Base-by-base conservation (phyloP, 2,888 invertebrate genomes). In the Cephus sareptanus region DNA sequence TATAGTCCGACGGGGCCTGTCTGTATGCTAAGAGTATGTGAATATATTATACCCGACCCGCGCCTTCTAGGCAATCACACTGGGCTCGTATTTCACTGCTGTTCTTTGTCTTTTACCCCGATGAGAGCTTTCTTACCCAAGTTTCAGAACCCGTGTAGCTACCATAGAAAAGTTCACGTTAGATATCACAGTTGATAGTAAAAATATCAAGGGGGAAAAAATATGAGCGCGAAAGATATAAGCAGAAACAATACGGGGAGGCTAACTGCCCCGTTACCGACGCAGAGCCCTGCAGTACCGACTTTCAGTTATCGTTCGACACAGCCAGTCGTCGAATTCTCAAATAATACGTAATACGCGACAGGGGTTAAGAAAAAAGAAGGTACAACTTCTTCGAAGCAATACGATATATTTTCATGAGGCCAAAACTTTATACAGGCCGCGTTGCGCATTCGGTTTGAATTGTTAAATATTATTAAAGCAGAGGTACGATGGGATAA, bases 1-100 rank as follows among this genome's bases (percentile, higher is more conserved):
- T 88, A 88, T 86, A 86, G 85, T 85, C 84, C 77, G 33, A 78
- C 82, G 86, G 82, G 86, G 87, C 84, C 84, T 85, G 85, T 85
- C 86, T 86, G 82, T 85, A 86, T 85, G 85, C 85, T 84, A 85
- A 85, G 85, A 86, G 84, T 82, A 84, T 85, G 85, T 83, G 85
- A 87, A 87, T 86, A 83, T 83, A 84, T 83, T 83, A 82, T 81
- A 79, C 79, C 77, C 78, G 79, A 31, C 74, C 75, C 76, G 74
- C 76, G 69, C 56, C 56, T 56, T 6, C 31, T 68, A 80, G 79
- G 82, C 81, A 84, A 84, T 84, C 83, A 84, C 81, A 84, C 82
- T 81, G 80, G 79, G 81, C 83, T 81, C 82, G 81, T 84, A 82
- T 82, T 82, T 84, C 80, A 83, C 77, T 35, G 34, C 70, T 78